A percentile compares a stretch with the other conserved stretches of the same genome.
These are phyloP conservation scores for Pachyuromys duprasi DNA, from an alignment of 2,797 vertebrate genomes.

Conservation along the genomic window DNA sequence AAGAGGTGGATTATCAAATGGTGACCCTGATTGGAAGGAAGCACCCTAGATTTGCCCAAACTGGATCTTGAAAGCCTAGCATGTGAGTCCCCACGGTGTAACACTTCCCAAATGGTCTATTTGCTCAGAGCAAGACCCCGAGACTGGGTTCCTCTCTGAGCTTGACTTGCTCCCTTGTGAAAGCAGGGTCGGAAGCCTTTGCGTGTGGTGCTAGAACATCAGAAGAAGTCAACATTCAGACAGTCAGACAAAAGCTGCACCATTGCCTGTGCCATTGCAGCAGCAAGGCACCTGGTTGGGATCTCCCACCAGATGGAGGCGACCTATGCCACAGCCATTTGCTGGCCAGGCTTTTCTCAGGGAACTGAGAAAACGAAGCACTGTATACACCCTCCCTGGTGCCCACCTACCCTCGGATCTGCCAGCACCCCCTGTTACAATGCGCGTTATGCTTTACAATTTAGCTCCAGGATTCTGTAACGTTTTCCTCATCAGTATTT, in stretches of 20 bases:
- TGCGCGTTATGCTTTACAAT: not conserved
- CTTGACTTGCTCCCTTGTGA: slow-evolving; percentile 27
- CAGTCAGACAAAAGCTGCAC: not conserved
- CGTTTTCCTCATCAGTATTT: not conserved
- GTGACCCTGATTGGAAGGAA: slow-evolving; percentile 59
- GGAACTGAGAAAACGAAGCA: not conserved
- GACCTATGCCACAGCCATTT: rapidly evolving
- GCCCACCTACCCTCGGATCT: not conserved
- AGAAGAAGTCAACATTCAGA: not conserved
- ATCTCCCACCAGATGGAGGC: too few relatives aligned
- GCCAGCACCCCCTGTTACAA: not conserved
- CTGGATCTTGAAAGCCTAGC: slow-evolving; percentile 66
- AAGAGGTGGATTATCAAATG: slow-evolving; percentile 80
- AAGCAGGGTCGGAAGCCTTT: not conserved
- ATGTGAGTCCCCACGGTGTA: slow-evolving; percentile 68
- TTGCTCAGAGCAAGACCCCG: slow-evolving; percentile 81
- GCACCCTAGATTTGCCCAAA: not conserved
- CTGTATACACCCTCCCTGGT: too few relatives aligned
- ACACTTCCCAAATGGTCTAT: slow-evolving; percentile 21
- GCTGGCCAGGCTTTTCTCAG: not conserved
- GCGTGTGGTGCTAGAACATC: not conserved
- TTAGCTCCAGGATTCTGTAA: not conserved
- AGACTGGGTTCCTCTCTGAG: slow-evolving; percentile 61
- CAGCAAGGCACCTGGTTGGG: not conserved
- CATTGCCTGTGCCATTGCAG: not conserved